These are phyloP conservation scores for Callimorpha dominula DNA, from an alignment of 2,888 invertebrate species.

Conservation along the genomic window DNA sequence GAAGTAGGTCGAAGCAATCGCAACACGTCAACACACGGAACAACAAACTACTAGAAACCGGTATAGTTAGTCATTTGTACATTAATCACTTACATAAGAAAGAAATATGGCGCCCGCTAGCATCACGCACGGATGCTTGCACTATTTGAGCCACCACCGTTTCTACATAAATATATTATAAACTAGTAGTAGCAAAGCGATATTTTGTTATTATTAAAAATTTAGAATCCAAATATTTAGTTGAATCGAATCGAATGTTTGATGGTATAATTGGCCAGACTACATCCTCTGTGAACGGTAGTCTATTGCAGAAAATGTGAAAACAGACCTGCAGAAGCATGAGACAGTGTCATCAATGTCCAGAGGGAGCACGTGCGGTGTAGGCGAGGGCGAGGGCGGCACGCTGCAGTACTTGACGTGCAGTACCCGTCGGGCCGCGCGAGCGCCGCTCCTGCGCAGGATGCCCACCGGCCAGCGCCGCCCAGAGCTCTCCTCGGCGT, in stretches of 20 bases:
- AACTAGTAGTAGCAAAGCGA: neutral
- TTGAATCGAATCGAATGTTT: too few species aligned
- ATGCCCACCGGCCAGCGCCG: constrained; percentile 75
- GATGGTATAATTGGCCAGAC: neutral
- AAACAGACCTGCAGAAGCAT: constrained; percentile 92
- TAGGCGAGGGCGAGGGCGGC: constrained; percentile 58
- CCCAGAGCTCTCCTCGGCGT: constrained; percentile 52
- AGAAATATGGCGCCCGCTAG: constrained; percentile 41
- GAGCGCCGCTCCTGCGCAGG: constrained; percentile 75
- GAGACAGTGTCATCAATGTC: constrained; percentile 91
- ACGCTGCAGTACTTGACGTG: constrained; percentile 80
- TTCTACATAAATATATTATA: neutral
- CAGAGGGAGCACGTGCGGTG: constrained; percentile 76
- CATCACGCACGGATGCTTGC: constrained; percentile 19
- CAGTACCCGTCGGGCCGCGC: constrained; percentile 72
- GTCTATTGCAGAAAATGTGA: neutral
- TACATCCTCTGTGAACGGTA: too few species aligned
- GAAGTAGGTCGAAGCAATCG: constrained; percentile 48
- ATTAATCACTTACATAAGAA: constrained; percentile 52
- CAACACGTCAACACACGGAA: constrained; percentile 50
- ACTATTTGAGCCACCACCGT: constrained; percentile 1
- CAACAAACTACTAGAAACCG: constrained; percentile 52
- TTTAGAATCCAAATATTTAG: neutral
- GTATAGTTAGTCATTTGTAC: constrained; percentile 45
- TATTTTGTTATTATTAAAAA: neutral